Evolutionary conservation across 1,140 invertebrate species (phyloP).

Genomic region (Lysiphlebus fabarum): DNA sequence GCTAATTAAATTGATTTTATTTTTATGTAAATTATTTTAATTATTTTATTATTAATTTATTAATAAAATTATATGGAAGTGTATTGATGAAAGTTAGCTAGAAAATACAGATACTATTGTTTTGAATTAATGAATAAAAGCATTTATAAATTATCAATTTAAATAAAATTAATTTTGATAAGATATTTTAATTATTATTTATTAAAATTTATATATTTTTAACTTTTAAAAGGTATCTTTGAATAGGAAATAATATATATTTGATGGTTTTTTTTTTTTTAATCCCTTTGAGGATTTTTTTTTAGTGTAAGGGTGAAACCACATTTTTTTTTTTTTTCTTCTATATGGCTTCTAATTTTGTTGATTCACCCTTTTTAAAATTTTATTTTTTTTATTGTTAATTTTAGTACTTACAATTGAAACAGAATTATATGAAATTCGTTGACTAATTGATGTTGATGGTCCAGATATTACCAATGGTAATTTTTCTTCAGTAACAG

Average conservation of each 20-base stretch:
- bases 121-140: no score
- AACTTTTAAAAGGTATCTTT: no score
- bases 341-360: background rate
- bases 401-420: slow-evolving; percentile 31
- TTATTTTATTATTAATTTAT: background rate
- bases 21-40: background rate
- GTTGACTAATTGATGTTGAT: slow-evolving; percentile 20
- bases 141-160: no score
- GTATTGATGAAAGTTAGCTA: background rate
- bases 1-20: background rate
- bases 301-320: no score
- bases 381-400: background rate
- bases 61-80: background rate
- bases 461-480: slow-evolving; percentile 32
- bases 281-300: no score
- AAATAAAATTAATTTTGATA: no score
- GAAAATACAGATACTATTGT: background rate
- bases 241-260: no score
- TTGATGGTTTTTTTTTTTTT: no score
- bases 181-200: no score
- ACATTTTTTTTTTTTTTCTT: no score
- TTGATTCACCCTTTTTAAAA: background rate
- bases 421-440: slow-evolving; percentile 34
- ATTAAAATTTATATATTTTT: no score
- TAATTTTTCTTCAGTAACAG: slow-evolving; percentile 38